Percentiles rank a stretch among this genome's conserved stretches.
phyloP scores from a whole-genome alignment of 1,140 invertebrate genomes.

The Saxidomus purpurata region DNA sequence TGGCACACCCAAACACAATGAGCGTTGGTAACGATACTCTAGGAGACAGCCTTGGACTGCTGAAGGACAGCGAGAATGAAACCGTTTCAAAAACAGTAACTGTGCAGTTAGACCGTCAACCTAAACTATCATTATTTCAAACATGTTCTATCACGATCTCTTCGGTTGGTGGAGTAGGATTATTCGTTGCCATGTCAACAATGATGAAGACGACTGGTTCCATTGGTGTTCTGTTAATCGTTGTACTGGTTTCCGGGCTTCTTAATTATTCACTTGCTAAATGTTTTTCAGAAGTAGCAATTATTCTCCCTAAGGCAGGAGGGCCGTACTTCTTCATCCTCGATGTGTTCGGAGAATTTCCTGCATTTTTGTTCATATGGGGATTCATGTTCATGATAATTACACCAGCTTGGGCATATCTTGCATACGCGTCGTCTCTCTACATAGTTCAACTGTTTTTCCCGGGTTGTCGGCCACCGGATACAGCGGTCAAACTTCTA shows the following conservation, averaged over 20 bases:
- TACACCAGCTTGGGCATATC: conserved; percentile 88
- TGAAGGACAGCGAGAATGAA: not conserved
- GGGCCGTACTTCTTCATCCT: conserved; percentile 98
- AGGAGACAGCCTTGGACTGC: not conserved
- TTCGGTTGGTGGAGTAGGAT: conserved; percentile 68
- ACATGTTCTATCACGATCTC: conserved; percentile 68
- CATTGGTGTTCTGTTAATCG: conserved; percentile 70
- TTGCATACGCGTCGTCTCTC: conserved; percentile 69
- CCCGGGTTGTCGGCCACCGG: conserved; percentile 67
- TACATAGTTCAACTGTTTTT: conserved; percentile 75
- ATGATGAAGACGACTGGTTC: conserved; percentile 70
- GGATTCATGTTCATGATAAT: conserved; percentile 90
- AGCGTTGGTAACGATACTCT: too few relatives aligned
- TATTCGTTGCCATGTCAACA: conserved; percentile 74
- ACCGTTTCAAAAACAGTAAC: not conserved
- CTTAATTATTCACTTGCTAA: conserved; percentile 88
- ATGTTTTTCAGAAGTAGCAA: conserved; percentile 98
- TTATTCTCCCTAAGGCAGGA: conserved; percentile 96
- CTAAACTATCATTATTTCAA: conserved; percentile 55
- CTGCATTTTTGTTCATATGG: conserved; percentile 98
- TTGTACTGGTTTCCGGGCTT: conserved; percentile 71
- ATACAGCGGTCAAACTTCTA: conserved; percentile 71
- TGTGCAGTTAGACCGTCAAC: not conserved
- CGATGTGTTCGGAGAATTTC: conserved; percentile 94
- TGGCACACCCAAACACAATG: too few relatives aligned